Evolutionary conservation across 2,113 vertebrate genomes (phyloP), one percentile per base, ranked within the genome.

Genomic region (Raja brachyura): DNA sequence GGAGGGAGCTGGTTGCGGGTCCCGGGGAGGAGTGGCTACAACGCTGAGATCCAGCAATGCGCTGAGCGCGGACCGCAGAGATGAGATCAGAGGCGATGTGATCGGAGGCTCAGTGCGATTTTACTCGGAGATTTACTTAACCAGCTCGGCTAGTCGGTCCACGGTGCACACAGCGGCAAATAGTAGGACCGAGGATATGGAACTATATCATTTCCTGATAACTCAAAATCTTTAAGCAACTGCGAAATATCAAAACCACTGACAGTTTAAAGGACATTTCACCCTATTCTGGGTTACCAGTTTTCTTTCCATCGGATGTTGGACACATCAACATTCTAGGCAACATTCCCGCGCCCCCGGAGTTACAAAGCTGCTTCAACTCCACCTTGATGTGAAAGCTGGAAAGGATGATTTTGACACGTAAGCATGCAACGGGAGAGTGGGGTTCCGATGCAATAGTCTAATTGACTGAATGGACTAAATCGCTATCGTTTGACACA

Each of bases 401-500:
- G 83, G 83, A 88, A 88, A 88, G 59, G 83, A 88, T 88, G 83
- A 88, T 88, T 88, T 88, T 88, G 63, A 88, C 83, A 88, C 83
- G 83, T 88, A 88, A 88, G 83, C 13, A 63, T 66, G 83, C 4
- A 63, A 31, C 8, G 14, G 31, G 61, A 28, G 4, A 73, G 70
- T 22, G 16, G 22, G 28, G 10, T 63, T 86, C 28, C 56, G 13
- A 10, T n/a, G 16, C 14, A 56, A 54, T 22, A 8, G 78, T 81
- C 56, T 59, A 88, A 66, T 88, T n/a, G 16, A 66, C 14, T 63
- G 28, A 16, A 63, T 86, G 81, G 56, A 13, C 81, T 5, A 63
- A 63, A 31, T 88, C 83, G 11, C 63, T 31, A 33, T n/a, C 25
- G 6, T 63, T 33, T 77, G 75, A 33, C n/a, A 33, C n/a, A 33